Evolutionary conservation across 1,140 invertebrate species (phyloP), one percentile per base, ranked within the genome.

Genomic region (Zaprionus lachaisei): DNA sequence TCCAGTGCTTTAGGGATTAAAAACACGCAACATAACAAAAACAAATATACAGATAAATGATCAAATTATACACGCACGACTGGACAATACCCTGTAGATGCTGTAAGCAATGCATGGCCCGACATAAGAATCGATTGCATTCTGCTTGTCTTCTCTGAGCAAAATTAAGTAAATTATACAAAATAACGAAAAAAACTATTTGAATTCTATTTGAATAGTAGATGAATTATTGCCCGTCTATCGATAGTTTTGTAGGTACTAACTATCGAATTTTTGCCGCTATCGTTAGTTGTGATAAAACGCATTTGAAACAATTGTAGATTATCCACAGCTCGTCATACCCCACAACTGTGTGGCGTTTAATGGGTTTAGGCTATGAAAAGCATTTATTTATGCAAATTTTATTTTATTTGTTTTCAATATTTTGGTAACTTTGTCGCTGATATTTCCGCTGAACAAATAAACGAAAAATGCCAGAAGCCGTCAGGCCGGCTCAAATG

Each of bases 381-480:
- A 74, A 67, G 71, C 84, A 89, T 89, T 87, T 87, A 87, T 87
- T 87, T 87, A 87, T 87, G 84, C 84, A 87, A 87, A 87, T 87
- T 87, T 89, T 83, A 87, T 87, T 87, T 87, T 87, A 87, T 87
- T 87, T 87, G 84, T 89, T 87, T 87, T 87, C 84, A 89, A 87
- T 87, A 87, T 87, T 87, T 87, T 87, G 84, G 84, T 87, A 87
- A 83, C 84, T 87, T 87, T 87, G 84, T 87, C 84, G 84, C 84
- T 87, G 84, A 87, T 87, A 87, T 87, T 87, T 89, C 84, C 84
- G 84, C 84, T 81, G 83, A 72, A 68, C 80, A 89, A 87, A 87
- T 87, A 72, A 85, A 86, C 79, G 47, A 73, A 87, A 86, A 86
- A 80, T 80, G 70, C 63, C 79, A 71, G 31, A 61, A 72, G 78